Base-by-base conservation (phyloP, 2,797 vertebrate genomes). In the Cirrhinus molitorella region DNA sequence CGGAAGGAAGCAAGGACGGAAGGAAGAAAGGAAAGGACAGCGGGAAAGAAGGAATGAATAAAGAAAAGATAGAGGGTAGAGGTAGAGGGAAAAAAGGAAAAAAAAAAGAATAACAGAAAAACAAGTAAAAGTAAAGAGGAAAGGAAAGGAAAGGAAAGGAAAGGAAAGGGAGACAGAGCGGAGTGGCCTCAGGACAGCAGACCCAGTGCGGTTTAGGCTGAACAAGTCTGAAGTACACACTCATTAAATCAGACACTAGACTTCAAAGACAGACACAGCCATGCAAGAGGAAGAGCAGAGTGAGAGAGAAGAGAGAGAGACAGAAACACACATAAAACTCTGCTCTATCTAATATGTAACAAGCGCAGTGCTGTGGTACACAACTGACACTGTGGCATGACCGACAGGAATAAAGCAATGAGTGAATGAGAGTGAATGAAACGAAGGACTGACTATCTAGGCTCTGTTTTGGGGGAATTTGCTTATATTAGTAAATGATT, bases 171-270 rank as follows among this genome's bases (percentile, higher is more conserved):
- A 79, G 28, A 53, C 14, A 28, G 31, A 2, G 45, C 16, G 31
- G 25, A 84, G 81, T 85, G 89, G 86, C 86, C 81, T 82, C 47
- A 17, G 85, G 81, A 83, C 61, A 63, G 51, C 47, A 80, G 81
- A 25, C 51, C 76, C 74, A 59, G 84, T 81, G 85, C 37, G 53
- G 66, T 71, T 83, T 83, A 76, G 85, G 86, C 28, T 83, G 81
- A 73, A 87, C 37, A 57, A 86, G 77, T 92, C 88, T 91, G 89
- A 85, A 92, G 88, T 80, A 89, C 88, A 87, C 88, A 87, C 88
- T 93, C 90, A 93, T 94, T 93, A 92, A 91, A 91, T 89, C 88
- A 93, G 88, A 90, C 85, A 91, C 85, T 88, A 90, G 89, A 93
- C 91, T 90, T 91, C 89, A 92, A 92, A 92, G 79, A 78, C 51